Evolutionary conservation across 2,113 vertebrate genomes (phyloP).

Genomic region (Chiloscyllium plagiosum): DNA sequence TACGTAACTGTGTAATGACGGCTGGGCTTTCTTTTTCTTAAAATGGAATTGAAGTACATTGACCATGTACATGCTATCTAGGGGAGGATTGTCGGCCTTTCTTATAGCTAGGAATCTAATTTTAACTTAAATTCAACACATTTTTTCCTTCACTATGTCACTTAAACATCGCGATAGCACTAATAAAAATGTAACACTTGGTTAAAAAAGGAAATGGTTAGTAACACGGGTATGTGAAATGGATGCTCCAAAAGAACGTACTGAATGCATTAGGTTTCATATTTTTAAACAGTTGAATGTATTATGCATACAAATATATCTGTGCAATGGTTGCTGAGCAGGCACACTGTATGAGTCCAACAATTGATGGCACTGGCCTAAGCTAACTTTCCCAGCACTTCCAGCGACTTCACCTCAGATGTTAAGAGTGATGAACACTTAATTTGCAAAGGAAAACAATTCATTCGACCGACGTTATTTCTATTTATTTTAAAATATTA

Average conservation of each 20-base stretch:
- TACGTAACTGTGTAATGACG: not conserved
- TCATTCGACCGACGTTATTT: not conserved
- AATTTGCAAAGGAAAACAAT: conserved; percentile 7
- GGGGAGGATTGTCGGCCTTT: not conserved
- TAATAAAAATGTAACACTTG: not conserved
- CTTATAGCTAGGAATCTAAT: too few relatives aligned
- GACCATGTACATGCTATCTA: too few relatives aligned
- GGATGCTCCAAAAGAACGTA: not conserved
- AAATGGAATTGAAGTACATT: not conserved
- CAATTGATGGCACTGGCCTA: conserved; percentile 29
- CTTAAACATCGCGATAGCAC: not conserved
- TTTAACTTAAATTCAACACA: too few relatives aligned
- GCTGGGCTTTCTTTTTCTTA: too few relatives aligned
- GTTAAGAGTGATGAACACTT: conserved; percentile 8
- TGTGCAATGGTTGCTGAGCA: not conserved
- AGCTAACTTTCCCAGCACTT: conserved; percentile 28
- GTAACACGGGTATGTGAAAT: not conserved
- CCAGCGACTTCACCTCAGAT: not conserved
- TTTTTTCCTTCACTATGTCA: not conserved
- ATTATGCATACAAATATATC: not conserved
- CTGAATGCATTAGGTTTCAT: not conserved
- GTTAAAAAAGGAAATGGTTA: not conserved
- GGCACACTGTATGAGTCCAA: not conserved
- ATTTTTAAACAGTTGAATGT: not conserved
- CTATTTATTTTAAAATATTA: conserved; percentile 16